Conservation (phyloP, 2,797 vertebrate genomes). For the Notolepis coatsorum region DNA sequence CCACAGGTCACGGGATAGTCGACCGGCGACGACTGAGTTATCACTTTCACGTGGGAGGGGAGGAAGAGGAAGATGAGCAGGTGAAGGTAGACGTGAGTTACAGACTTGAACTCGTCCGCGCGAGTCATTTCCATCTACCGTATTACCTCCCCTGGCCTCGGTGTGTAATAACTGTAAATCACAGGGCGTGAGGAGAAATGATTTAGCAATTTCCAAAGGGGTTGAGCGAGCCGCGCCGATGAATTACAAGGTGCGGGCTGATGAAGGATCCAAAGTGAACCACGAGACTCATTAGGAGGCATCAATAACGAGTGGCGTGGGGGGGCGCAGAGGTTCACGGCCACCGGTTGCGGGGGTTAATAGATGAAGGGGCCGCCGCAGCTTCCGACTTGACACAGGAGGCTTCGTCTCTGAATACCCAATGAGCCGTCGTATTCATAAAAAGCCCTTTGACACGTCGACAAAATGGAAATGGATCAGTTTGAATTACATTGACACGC, state of each 20-base stretch:
- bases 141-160: slow-evolving; percentile 62
- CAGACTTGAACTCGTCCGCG: slow-evolving; percentile 63
- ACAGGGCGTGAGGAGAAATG: slow-evolving; percentile 64
- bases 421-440: slow-evolving; percentile 38
- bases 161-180: slow-evolving; percentile 79
- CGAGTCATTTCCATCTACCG: slow-evolving; percentile 66
- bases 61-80: slow-evolving; percentile 29
- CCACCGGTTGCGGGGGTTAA: slow-evolving; percentile 67
- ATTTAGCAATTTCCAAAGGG: slow-evolving; percentile 76
- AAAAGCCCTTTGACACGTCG: slow-evolving; percentile 14
- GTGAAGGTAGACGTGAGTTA: slow-evolving; percentile 68
- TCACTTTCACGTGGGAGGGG: slow-evolving; percentile 52
- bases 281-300: slow-evolving; percentile 76
- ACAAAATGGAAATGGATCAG: slow-evolving; percentile 44
- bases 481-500: slow-evolving; percentile 34
- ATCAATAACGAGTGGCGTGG: slow-evolving; percentile 59
- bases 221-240: slow-evolving; percentile 26
- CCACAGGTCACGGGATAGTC: slow-evolving; percentile 41
- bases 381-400: slow-evolving; percentile 46
- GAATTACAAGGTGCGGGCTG: slow-evolving; percentile 62
- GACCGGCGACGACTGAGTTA: slow-evolving; percentile 56
- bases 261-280: slow-evolving; percentile 64
- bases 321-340: slow-evolving; percentile 48
- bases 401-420: slow-evolving; percentile 43
- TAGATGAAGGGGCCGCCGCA: slow-evolving; percentile 58